phyloP scores from a whole-genome alignment of 2,888 invertebrate genomes.

The Caenorhabditis sp. region DNA sequence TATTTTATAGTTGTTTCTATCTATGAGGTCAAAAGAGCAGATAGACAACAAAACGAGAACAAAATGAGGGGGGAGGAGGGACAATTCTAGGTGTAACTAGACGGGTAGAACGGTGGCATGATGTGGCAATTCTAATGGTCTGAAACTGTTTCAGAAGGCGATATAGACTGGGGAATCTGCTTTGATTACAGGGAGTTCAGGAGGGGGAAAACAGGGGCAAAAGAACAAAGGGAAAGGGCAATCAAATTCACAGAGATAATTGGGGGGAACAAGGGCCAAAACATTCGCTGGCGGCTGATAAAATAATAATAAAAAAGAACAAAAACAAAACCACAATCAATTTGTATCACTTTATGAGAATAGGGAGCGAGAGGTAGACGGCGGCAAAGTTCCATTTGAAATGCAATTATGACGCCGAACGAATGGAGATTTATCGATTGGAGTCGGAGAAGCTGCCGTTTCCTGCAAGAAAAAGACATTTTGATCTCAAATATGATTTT shows the following conservation, averaged over 20 bases:
- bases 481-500: no score
- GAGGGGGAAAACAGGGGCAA: neutral
- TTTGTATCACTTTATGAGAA: constrained; percentile 31
- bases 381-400: constrained; percentile 7
- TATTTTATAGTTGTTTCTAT: no score
- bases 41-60: neutral
- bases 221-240: neutral
- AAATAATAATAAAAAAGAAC: no score
- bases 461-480: constrained; percentile 6
- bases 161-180: neutral
- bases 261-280: neutral
- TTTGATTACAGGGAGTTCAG: neutral
- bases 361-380: neutral
- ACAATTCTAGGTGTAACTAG: no score
- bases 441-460: neutral
- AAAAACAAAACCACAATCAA: constrained; percentile 15
- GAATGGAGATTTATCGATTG: constrained; percentile 27
- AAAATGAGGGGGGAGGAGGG: constrained; percentile 6
- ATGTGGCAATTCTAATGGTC: constrained; percentile 13
- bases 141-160: constrained; percentile 6
- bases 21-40: no score
- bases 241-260: constrained; percentile 34
- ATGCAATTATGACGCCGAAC: constrained; percentile 35
- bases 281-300: neutral
- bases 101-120: no score